Percentiles rank a stretch among this genome's conserved stretches.
These are phyloP conservation scores for Drosophila ficusphila DNA, from an alignment of 1,140 invertebrate genomes.

Conservation along the genomic window DNA sequence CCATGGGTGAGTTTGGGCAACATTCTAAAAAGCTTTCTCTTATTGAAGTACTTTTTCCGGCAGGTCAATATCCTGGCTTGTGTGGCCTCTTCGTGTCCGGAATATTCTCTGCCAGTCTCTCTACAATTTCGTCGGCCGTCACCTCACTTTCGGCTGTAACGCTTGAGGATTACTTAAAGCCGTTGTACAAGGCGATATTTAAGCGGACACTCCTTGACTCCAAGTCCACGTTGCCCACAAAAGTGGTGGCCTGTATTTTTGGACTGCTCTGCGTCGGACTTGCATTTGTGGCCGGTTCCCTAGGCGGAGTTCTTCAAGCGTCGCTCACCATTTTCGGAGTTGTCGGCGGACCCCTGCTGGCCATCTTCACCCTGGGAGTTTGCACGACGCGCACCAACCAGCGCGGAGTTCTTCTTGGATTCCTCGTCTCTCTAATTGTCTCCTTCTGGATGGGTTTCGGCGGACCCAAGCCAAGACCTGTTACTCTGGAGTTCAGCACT, in stretches of 20 bases:
- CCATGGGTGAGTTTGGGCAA: slow-evolving; percentile 85
- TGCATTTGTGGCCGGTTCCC: slow-evolving; percentile 88
- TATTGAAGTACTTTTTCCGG: slow-evolving; percentile 1
- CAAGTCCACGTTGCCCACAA: slow-evolving; percentile 85
- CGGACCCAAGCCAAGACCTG: slow-evolving; percentile 87
- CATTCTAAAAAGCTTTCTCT: not conserved
- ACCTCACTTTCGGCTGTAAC: slow-evolving; percentile 94
- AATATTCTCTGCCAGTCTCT: slow-evolving; percentile 93
- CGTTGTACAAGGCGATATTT: slow-evolving; percentile 83
- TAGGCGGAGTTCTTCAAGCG: slow-evolving; percentile 90
- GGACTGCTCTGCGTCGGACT: slow-evolving; percentile 89
- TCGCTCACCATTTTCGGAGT: slow-evolving; percentile 92
- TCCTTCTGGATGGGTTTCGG: slow-evolving; percentile 95
- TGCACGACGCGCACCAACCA: slow-evolving; percentile 88
- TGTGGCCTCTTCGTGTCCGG: slow-evolving; percentile 93
- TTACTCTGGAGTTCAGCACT: slow-evolving; percentile 86
- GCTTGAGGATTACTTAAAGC: slow-evolving; percentile 91
- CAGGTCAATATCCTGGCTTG: slow-evolving; percentile 87
- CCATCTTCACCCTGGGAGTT: slow-evolving; percentile 92
- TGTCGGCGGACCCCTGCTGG: slow-evolving; percentile 92
- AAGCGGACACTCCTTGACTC: slow-evolving; percentile 63
- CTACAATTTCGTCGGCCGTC: slow-evolving; percentile 92
- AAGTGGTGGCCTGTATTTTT: slow-evolving; percentile 88
- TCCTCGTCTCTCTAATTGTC: slow-evolving; percentile 88
- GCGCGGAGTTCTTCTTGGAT: slow-evolving; percentile 89